These are phyloP conservation scores for Cinclus cinclus DNA, from an alignment of 2,113 vertebrate genomes.

Conservation along the genomic window DNA sequence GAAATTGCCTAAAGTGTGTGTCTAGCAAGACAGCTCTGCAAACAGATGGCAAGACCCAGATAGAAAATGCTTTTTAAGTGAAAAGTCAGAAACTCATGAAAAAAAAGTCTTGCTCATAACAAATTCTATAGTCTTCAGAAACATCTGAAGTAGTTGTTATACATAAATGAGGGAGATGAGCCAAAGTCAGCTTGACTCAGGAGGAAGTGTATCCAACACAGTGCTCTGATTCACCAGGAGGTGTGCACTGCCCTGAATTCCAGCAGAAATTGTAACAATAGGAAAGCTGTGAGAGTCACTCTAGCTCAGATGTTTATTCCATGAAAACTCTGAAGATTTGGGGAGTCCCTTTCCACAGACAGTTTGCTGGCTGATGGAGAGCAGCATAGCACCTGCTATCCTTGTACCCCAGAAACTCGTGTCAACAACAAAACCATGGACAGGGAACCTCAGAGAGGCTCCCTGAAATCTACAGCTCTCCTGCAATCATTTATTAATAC, in stretches of 20 bases:
- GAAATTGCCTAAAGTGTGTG: slow-evolving; percentile 9
- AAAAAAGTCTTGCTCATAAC: slow-evolving; percentile 51
- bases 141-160: slow-evolving; percentile 37
- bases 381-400: background rate
- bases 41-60: slow-evolving; percentile 64
- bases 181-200: background rate
- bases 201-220: background rate
- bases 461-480: background rate
- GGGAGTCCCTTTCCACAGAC: background rate
- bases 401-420: background rate
- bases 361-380: background rate
- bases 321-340: background rate
- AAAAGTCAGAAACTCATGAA: slow-evolving; percentile 45
- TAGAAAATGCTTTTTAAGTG: slow-evolving; percentile 56
- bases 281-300: background rate
- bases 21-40: slow-evolving; percentile 63
- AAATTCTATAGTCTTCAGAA: slow-evolving; percentile 19
- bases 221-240: background rate
- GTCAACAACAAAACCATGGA: background rate
- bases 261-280: background rate
- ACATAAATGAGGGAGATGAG: slow-evolving; percentile 33
- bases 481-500: background rate
- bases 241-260: background rate
- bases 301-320: background rate
- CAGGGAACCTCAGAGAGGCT: background rate